Percentiles rank a stretch among this genome's conserved stretches.
Evolutionary conservation across 64 coral and sea anemone genomes (phyloP).

Genomic region (Dendrophyllia cribrosa): DNA sequence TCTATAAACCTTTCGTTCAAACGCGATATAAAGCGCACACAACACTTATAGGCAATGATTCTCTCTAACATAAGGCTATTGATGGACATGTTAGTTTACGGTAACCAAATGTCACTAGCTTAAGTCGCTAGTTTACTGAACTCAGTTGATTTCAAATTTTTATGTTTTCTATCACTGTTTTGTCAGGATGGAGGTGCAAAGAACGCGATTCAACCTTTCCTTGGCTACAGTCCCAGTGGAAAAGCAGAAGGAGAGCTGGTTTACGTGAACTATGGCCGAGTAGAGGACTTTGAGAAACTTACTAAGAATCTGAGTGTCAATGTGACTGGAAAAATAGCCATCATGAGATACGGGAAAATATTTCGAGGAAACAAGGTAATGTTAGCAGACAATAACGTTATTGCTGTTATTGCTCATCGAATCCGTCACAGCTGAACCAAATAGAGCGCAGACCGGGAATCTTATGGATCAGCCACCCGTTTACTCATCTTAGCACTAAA

Average conservation of each 20-base stretch:
- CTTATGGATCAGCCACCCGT: too few relatives aligned
- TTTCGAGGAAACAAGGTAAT: slow-evolving; percentile 86
- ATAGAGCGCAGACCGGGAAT: too few relatives aligned
- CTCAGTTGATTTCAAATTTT: background rate
- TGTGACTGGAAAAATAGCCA: slow-evolving; percentile 65
- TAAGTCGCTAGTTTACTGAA: too few relatives aligned
- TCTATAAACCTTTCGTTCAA: too few relatives aligned
- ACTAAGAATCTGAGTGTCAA: background rate
- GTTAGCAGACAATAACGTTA: background rate
- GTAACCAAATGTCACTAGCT: too few relatives aligned
- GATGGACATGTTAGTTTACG: too few relatives aligned
- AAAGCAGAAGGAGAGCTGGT: slow-evolving; percentile 60
- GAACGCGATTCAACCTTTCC: slow-evolving; percentile 56
- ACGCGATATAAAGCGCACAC: too few relatives aligned
- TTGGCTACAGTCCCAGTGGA: slow-evolving; percentile 81
- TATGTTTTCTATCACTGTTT: background rate
- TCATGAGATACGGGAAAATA: slow-evolving; percentile 94
- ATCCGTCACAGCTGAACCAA: too few relatives aligned
- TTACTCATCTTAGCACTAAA: too few relatives aligned
- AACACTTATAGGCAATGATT: too few relatives aligned
- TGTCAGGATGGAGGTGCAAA: slow-evolving; percentile 40
- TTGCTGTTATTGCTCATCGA: background rate
- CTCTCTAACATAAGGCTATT: too few relatives aligned
- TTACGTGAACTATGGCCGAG: slow-evolving; percentile 84
- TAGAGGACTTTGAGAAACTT: slow-evolving; percentile 69